phyloP scores from a whole-genome alignment of 2,888 invertebrate genomes.

The Drosophila anomelani region DNA sequence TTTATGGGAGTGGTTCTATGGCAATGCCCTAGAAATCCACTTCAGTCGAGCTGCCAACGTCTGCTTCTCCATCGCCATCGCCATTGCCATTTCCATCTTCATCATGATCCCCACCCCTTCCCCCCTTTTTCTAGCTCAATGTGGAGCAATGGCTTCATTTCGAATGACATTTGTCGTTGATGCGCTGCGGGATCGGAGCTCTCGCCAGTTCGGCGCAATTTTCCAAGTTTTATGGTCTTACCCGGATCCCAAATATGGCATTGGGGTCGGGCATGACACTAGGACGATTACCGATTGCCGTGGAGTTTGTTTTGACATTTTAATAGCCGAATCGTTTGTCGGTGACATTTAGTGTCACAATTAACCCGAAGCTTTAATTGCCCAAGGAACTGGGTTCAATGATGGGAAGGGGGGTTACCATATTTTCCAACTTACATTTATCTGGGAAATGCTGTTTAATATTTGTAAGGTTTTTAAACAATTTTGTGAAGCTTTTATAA shows the following conservation, averaged over 20 bases:
- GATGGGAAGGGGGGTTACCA: not conserved
- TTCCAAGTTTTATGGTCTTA: constrained; percentile 59
- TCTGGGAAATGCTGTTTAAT: not conserved
- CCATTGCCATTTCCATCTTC: constrained; percentile 32
- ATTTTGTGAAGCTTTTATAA: not conserved
- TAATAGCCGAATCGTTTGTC: constrained; percentile 61
- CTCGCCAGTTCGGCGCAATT: constrained; percentile 40
- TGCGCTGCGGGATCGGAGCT: constrained; percentile 64
- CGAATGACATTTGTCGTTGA: constrained; percentile 72
- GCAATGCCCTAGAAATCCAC: constrained; percentile 73
- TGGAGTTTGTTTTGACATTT: constrained; percentile 73
- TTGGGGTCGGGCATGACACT: constrained; percentile 34
- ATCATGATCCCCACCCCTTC: not conserved
- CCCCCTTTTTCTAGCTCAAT: constrained; percentile 25
- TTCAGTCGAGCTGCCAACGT: constrained; percentile 53
- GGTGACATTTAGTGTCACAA: constrained; percentile 73
- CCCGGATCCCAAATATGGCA: constrained; percentile 61
- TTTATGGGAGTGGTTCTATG: constrained; percentile 67
- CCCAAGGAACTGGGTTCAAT: not conserved
- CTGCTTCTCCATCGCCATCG: constrained; percentile 53
- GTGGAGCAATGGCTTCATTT: constrained; percentile 77
- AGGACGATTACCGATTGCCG: constrained; percentile 35
- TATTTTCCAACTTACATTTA: not conserved
- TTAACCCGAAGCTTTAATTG: constrained; percentile 64
- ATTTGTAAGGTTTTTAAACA: not conserved